phyloP scores from a whole-genome alignment of 30 jellyfish, hydroid and myxozoan species.

The Aurelia aurita region DNA sequence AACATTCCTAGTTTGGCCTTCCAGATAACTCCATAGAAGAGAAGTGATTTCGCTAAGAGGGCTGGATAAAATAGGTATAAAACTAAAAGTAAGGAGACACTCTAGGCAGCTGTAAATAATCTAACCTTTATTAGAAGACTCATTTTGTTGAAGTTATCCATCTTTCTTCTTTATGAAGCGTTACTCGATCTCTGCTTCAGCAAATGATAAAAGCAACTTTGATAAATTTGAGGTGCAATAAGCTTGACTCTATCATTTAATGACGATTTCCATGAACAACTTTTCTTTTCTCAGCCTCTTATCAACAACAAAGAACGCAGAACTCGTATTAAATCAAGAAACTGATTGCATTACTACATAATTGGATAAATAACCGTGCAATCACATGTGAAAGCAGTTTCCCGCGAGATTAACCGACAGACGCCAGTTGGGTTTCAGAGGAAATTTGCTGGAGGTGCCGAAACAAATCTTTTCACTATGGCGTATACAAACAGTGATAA shows the following conservation, averaged over 20 bases:
- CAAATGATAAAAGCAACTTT: too few species aligned
- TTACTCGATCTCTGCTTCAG: too few species aligned
- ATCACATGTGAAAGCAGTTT: slow-evolving; percentile 20
- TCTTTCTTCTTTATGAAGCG: too few species aligned
- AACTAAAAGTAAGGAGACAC: too few species aligned
- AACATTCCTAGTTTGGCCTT: too few species aligned
- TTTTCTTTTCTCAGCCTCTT: slow-evolving; percentile 30
- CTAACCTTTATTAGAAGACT: too few species aligned
- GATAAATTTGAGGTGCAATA: too few species aligned
- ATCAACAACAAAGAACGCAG: slow-evolving; percentile 21
- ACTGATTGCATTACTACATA: slow-evolving; percentile 56
- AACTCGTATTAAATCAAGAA: slow-evolving; percentile 44
- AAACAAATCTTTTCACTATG: slow-evolving; percentile 43
- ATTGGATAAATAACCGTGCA: slow-evolving; percentile 52
- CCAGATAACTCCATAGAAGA: too few species aligned
- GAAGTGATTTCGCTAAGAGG: too few species aligned
- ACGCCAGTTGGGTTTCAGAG: slow-evolving; percentile 68
- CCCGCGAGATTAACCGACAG: slow-evolving; percentile 63
- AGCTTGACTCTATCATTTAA: slow-evolving; percentile 7
- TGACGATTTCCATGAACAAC: slow-evolving; percentile 41
- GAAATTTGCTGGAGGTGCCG: slow-evolving; percentile 56
- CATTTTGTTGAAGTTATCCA: too few species aligned
- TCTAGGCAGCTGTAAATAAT: too few species aligned
- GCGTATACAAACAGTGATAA: slow-evolving; percentile 21
- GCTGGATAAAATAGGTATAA: too few species aligned